Conservation (phyloP, 2,888 invertebrate species). For the Hirtodrosophila duncani region DNA sequence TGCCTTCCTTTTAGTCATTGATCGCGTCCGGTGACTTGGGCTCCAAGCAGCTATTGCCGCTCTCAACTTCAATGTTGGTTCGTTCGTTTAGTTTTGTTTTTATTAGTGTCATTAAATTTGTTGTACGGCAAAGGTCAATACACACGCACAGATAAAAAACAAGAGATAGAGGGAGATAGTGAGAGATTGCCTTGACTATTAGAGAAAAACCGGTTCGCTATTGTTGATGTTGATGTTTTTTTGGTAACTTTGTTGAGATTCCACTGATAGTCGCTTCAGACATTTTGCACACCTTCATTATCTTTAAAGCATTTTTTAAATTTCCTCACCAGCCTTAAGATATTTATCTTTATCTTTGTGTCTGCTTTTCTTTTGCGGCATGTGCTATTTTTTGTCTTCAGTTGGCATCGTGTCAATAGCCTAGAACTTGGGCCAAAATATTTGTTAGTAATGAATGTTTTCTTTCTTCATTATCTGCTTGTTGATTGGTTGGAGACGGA, state of each 20-base stretch:
- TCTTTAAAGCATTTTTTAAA: slow-evolving; percentile 7
- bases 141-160: slow-evolving; percentile 21
- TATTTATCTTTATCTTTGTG: slow-evolving; percentile 21
- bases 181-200: slow-evolving; percentile 23
- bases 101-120: slow-evolving; percentile 54
- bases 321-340: slow-evolving; percentile 6
- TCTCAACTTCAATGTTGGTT: slow-evolving; percentile 17
- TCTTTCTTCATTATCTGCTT: not conserved
- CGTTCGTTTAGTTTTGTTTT: slow-evolving; percentile 46
- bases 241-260: slow-evolving; percentile 19
- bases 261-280: slow-evolving; percentile 13
- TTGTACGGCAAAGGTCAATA: slow-evolving; percentile 54
- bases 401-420: slow-evolving; percentile 55
- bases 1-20: slow-evolving; percentile 49
- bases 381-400: slow-evolving; percentile 30
- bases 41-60: not conserved
- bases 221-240: slow-evolving; percentile 8
- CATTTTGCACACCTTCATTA: slow-evolving; percentile 39
- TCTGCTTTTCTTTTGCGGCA: slow-evolving; percentile 39
- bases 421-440: slow-evolving; percentile 51
- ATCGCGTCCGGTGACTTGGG: slow-evolving; percentile 59
- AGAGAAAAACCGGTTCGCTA: slow-evolving; percentile 48
- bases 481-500: no score
- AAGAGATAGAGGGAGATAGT: not conserved
- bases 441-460: slow-evolving; percentile 5